Evolutionary conservation across 2,888 invertebrate species (phyloP).

Genomic region (Sthenelais limicola): DNA sequence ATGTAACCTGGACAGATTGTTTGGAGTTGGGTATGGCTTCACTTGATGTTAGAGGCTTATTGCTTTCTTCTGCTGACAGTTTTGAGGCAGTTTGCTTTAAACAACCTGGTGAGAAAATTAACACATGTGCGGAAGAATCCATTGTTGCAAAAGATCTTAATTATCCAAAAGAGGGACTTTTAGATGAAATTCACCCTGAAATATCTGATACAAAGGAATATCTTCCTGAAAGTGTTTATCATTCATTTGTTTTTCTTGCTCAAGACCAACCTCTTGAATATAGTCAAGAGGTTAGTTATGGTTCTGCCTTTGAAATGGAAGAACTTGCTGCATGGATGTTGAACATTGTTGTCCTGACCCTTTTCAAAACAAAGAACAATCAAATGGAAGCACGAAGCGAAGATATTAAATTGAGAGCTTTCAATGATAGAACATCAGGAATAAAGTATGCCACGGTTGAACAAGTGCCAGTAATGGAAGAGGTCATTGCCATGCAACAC

Average conservation of each 20-base stretch:
- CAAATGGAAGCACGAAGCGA: neutral
- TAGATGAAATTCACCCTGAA: too few species aligned
- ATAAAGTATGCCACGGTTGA: slow-evolving; percentile 20
- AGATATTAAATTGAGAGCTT: slow-evolving; percentile 6
- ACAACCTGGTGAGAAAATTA: slow-evolving; percentile 29
- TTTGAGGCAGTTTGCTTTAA: slow-evolving; percentile 27
- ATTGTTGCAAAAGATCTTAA: too few species aligned
- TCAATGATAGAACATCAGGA: slow-evolving; percentile 5
- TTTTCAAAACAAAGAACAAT: slow-evolving; percentile 11
- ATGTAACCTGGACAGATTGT: slow-evolving; percentile 23
- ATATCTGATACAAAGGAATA: slow-evolving; percentile 12
- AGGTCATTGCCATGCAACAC: too few species aligned
- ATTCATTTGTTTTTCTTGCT: slow-evolving; percentile 1
- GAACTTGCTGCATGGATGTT: slow-evolving; percentile 31
- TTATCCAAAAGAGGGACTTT: too few species aligned
- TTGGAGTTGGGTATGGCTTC: slow-evolving; percentile 26
- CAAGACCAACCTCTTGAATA: neutral
- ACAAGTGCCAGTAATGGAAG: neutral
- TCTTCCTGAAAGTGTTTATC: slow-evolving; percentile 10
- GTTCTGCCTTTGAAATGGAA: slow-evolving; percentile 7
- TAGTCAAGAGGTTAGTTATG: neutral
- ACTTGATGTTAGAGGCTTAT: slow-evolving; percentile 22
- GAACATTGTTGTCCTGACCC: slow-evolving; percentile 25
- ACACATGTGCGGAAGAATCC: slow-evolving; percentile 27
- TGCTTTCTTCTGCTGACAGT: slow-evolving; percentile 30